Conservation (phyloP, 1,140 invertebrate genomes). For the Calliphora vicina region DNA sequence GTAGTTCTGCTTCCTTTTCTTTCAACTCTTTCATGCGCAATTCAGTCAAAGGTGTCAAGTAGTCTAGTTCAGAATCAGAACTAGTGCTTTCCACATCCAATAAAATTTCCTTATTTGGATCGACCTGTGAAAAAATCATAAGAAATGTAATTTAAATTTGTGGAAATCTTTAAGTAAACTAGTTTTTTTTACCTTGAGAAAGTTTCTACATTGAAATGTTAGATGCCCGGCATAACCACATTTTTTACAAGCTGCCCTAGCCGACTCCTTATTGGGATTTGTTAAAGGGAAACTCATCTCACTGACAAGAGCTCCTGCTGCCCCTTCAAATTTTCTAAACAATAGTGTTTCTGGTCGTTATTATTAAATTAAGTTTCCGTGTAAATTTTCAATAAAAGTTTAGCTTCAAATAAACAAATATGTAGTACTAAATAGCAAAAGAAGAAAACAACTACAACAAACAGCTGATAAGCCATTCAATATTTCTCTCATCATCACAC, state of each 20-base stretch:
- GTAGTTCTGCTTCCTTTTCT: slow-evolving; percentile 38
- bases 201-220: slow-evolving; percentile 96
- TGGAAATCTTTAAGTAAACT: not conserved
- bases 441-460: slow-evolving; percentile 24
- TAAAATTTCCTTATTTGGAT: slow-evolving; percentile 88
- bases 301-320: not conserved
- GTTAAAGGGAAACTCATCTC: slow-evolving; percentile 58
- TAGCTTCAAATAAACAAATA: slow-evolving; percentile 27
- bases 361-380: slow-evolving; percentile 17
- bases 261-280: slow-evolving; percentile 73
- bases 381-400: too few species aligned
- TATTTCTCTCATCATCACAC: not conserved
- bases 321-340: not conserved
- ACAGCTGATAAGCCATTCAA: not conserved
- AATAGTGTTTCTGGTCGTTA: not conserved
- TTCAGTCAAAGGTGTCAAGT: slow-evolving; percentile 81
- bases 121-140: slow-evolving; percentile 65
- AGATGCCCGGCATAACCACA: slow-evolving; percentile 95
- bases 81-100: slow-evolving; percentile 96
- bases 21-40: slow-evolving; percentile 78
- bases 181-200: slow-evolving; percentile 79
- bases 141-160: not conserved
- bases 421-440: slow-evolving; percentile 4
- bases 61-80: slow-evolving; percentile 85
- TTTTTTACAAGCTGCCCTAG: slow-evolving; percentile 87